Percentiles rank a stretch among this genome's conserved stretches.
phyloP scores from a whole-genome alignment of 2,797 vertebrate genomes.

The Coreius guichenoti region DNA sequence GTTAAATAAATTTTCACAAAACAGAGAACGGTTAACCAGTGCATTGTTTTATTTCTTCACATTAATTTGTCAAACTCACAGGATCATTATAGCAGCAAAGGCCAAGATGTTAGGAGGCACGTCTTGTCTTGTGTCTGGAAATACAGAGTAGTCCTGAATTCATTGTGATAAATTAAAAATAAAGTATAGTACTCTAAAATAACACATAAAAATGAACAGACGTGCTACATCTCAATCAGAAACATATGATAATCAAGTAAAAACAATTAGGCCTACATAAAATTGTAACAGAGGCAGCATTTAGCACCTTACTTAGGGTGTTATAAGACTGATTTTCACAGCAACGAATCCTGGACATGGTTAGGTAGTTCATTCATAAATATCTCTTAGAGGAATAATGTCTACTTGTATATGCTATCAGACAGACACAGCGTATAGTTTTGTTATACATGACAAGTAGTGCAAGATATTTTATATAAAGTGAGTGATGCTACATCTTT shows the following conservation, averaged over 20 bases:
- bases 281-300: not conserved
- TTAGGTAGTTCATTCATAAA: conserved; percentile 21
- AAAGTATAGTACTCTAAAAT: conserved; percentile 41
- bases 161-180: conserved; percentile 37
- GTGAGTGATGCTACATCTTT: conserved; percentile 5
- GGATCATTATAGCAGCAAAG: conserved; percentile 48
- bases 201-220: conserved; percentile 6
- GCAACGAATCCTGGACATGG: conserved; percentile 8
- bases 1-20: conserved; percentile 39
- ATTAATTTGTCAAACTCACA: conserved; percentile 15
- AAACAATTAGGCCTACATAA: not conserved
- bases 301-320: not conserved
- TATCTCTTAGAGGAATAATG: not conserved
- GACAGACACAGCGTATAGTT: not conserved
- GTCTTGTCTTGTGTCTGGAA: conserved; percentile 24
- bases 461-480: conserved; percentile 17
- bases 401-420: not conserved
- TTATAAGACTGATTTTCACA: not conserved
- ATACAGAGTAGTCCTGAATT: conserved; percentile 52
- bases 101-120: conserved; percentile 50
- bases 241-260: not conserved
- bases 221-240: conserved; percentile 8
- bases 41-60: conserved; percentile 41
- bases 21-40: not conserved
- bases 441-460: conserved; percentile 18